Evolutionary conservation across 2,113 vertebrate species (phyloP), one percentile per base, ranked within the genome.

Genomic region (Pardalotus punctatus): DNA sequence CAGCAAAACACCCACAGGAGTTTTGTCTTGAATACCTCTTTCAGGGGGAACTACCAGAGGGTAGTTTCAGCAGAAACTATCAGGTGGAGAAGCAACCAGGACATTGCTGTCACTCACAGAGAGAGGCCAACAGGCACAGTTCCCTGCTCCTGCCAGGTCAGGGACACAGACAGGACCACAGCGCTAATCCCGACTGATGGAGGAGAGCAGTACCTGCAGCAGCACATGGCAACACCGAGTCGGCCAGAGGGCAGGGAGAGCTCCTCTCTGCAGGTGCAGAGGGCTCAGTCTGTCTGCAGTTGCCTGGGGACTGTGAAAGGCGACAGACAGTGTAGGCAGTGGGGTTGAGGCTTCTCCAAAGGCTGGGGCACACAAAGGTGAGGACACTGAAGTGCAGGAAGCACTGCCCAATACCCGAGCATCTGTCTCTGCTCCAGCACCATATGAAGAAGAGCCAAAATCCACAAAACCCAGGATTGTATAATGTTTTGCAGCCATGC

Each of bases 241-340:
- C 0, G 3, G 31, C 42, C 3, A 0, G 33, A 43, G 60, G 33
- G 38, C 0, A 0, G 42, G 53, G 67, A 77, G 47, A 62, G 31
- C 78, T 66, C 33, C 57, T 28, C n/a, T 88, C 77, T 48, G 84
- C 67, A 53, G 56, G 51, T 47, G 42, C 62, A 17, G 45, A 29
- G 29, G 36, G 21, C 64, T 95, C 1, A 0, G 16, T 25, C 35
- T 8, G 18, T 9, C 58, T n/a, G 36, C 51, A 31, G 16, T 9
- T 73, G 36, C n/a, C 50, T 81, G 61, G 27, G 61, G 43, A 27
- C 25, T 66, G 42, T 50, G 54, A 33, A 83, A 45, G 24, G 9
- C 36, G 13, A 42, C 33, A 58, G 76, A 38, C 35, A 38, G 27
- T 5, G 27, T 4, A 35, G 69, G 53, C 23, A 66, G 56, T 2